phyloP scores from a whole-genome alignment of 2,113 vertebrate species.

The Brachionichthys hirsutus region DNA sequence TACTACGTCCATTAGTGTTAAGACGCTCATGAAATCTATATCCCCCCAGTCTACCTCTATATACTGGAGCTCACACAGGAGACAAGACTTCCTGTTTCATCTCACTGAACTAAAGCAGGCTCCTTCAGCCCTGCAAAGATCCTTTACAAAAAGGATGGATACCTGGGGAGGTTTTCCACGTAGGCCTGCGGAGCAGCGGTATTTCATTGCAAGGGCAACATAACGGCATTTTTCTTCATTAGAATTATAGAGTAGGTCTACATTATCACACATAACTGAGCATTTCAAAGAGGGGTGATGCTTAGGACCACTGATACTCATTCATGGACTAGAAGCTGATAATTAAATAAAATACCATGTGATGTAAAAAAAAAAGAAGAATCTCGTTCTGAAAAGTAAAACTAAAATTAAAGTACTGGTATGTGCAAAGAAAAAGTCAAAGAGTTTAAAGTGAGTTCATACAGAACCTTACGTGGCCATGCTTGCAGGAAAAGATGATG shows the following conservation, averaged over 20 bases:
- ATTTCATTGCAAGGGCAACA: slow-evolving; percentile 33
- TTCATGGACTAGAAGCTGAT: background rate
- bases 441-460: background rate
- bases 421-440: background rate
- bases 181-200: slow-evolving; percentile 19
- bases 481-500: slow-evolving; percentile 2
- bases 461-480: background rate
- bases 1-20: slow-evolving; percentile 53
- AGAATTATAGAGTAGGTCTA: background rate
- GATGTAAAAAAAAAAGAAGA: slow-evolving; percentile 17
- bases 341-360: background rate
- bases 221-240: slow-evolving; percentile 8
- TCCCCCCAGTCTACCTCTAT: slow-evolving; percentile 12
- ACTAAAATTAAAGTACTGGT: background rate
- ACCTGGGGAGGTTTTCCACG: slow-evolving; percentile 39
- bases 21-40: slow-evolving; percentile 57
- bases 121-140: slow-evolving; percentile 28
- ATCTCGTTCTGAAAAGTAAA: background rate
- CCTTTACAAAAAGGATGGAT: slow-evolving; percentile 10
- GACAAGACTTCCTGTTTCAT: slow-evolving; percentile 56
- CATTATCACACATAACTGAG: background rate
- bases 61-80: slow-evolving; percentile 21
- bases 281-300: background rate
- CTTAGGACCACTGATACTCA: background rate
- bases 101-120: slow-evolving; percentile 41